Percentiles rank a stretch among this genome's conserved stretches.
These are phyloP conservation scores for Parelbella ahira DNA, from an alignment of 2,888 invertebrate species.

Conservation along the genomic window DNA sequence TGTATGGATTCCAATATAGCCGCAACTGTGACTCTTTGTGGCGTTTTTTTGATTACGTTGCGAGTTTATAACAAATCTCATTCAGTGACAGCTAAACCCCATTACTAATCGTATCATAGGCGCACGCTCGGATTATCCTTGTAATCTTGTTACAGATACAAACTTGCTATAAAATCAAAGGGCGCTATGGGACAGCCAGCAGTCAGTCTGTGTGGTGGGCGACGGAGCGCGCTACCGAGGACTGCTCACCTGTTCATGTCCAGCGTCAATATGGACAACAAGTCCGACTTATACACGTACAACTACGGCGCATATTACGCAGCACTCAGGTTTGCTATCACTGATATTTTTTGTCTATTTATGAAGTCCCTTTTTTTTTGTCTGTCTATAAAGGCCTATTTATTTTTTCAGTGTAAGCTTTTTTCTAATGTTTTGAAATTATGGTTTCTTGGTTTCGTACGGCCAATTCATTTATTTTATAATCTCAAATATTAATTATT, in stretches of 20 bases:
- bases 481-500: too few relatives aligned
- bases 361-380: too few relatives aligned
- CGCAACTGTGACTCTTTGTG: conserved; percentile 31
- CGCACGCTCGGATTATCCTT: conserved; percentile 60
- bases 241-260: conserved; percentile 60
- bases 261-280: conserved; percentile 55
- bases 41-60: conserved; percentile 32
- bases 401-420: too few relatives aligned
- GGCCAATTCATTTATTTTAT: too few relatives aligned
- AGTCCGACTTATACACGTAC: conserved; percentile 44
- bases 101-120: conserved; percentile 69
- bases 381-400: too few relatives aligned
- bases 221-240: conserved; percentile 62
- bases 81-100: conserved; percentile 51
- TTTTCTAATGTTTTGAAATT: too few relatives aligned
- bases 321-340: conserved; percentile 55
- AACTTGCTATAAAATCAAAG: conserved; percentile 61
- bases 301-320: conserved; percentile 65
- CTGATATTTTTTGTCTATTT: background rate
- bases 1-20: conserved; percentile 40
- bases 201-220: conserved; percentile 74
- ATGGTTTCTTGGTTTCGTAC: too few relatives aligned
- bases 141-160: conserved; percentile 57
- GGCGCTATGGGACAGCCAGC: conserved; percentile 38
- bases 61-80: conserved; percentile 58